Percentiles rank a stretch among this genome's conserved stretches.
Conservation (phyloP, 2,113 vertebrate species). For the Gobius niger region DNA sequence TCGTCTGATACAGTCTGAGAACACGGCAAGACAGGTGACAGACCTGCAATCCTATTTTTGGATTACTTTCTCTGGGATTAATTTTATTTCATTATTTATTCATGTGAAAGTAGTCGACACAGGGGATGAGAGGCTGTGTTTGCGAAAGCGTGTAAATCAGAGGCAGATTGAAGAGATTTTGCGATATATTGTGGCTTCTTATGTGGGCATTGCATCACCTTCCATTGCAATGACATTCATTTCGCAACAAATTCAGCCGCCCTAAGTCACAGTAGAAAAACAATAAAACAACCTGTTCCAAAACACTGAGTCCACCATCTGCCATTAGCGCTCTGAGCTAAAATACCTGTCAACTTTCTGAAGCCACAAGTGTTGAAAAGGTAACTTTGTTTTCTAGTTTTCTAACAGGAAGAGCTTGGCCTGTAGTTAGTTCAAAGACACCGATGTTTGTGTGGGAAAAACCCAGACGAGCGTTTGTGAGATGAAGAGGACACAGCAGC, state of each 20-base stretch:
- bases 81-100: too few relatives aligned
- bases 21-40: constrained; percentile 1
- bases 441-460: constrained; percentile 2
- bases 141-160: too few relatives aligned
- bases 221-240: too few relatives aligned
- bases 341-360: constrained; percentile 35
- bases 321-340: constrained; percentile 14
- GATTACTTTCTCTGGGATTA: not conserved
- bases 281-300: not conserved
- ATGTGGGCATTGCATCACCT: too few relatives aligned
- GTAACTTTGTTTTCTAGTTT: constrained; percentile 51
- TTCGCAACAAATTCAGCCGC: constrained; percentile 1
- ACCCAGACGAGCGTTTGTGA: constrained; percentile 37
- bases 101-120: too few relatives aligned
- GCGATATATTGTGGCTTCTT: too few relatives aligned
- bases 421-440: constrained; percentile 48
- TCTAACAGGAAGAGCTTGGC: constrained; percentile 19
- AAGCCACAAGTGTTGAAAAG: constrained; percentile 40
- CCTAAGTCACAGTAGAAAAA: constrained; percentile 17
- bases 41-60: not conserved
- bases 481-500: constrained; percentile 26
- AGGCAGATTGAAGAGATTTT: too few relatives aligned
- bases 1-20: not conserved
- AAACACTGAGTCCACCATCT: not conserved
- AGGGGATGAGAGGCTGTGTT: too few relatives aligned